Percentiles rank a stretch among this genome's conserved stretches.
phyloP scores from a whole-genome alignment of 2,888 invertebrate genomes.

The Ophion costatus region DNA sequence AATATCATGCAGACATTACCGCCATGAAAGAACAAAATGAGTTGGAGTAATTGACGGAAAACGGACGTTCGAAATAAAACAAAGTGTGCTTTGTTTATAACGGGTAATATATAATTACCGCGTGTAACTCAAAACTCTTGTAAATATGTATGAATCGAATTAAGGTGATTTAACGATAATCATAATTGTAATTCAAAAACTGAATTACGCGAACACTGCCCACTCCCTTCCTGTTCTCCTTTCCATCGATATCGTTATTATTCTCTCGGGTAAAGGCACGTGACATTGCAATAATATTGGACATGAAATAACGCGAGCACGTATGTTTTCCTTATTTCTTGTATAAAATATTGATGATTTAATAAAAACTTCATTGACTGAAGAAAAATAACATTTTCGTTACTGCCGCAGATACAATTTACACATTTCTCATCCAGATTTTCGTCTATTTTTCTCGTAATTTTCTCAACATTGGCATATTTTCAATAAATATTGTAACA shows the following conservation, averaged over 20 bases:
- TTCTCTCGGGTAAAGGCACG: neutral
- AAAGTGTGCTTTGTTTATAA: conserved; percentile 43
- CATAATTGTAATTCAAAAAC: conserved; percentile 54
- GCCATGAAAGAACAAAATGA: conserved; percentile 30
- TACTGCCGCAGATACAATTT: no score
- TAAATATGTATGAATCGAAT: conserved; percentile 64
- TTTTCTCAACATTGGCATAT: no score
- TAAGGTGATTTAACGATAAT: conserved; percentile 62
- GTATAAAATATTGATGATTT: no score
- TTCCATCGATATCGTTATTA: neutral
- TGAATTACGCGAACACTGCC: conserved; percentile 33
- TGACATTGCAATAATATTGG: no score
- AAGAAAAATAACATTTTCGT: no score
- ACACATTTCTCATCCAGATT: no score
- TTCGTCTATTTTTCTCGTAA: no score
- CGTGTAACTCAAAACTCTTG: conserved; percentile 59
- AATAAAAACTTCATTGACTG: no score
- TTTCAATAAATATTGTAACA: no score
- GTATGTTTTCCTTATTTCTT: no score
- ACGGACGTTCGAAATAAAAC: conserved; percentile 18
- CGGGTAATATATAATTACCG: conserved; percentile 23
- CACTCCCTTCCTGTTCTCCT: neutral
- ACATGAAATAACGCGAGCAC: no score
- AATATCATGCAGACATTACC: conserved; percentile 48
- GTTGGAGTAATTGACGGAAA: conserved; percentile 27